Evolutionary conservation across 1,140 invertebrate genomes (phyloP), one percentile per base, ranked within the genome.

Genomic region (Sesamia nonagrioides): DNA sequence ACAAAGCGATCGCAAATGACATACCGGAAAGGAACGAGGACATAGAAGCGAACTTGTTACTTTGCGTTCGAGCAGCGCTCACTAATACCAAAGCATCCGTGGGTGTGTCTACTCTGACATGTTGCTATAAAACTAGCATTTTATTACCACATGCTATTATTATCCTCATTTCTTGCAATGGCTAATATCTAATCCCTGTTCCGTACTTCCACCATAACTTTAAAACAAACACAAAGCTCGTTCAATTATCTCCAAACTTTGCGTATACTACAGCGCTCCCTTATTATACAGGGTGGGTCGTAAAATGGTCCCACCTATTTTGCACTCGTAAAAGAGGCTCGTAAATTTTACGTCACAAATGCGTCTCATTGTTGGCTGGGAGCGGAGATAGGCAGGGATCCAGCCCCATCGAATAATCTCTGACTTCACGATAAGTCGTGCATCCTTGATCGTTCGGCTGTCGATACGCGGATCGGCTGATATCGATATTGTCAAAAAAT

Each of bases 291-390:
- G 87, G 87, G 84, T 87, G 85, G 77, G 11, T 89, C 91, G 82
- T 90, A 91, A 91, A 87, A 75, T 85, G 81, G 86, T 85, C 86
- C 90, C 84, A 91, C 90, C 88, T 93, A 91, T 90, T 92, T 91
- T 84, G 87, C 86, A 91, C 84, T 91, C 91, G 88, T 93, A 92
- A 92, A 92, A 89, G 86, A 88, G 87, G 63, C 85, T 89, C 92
- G 88, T 93, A 93, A 93, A 92, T 92, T 92, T 82, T 52, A 74
- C 87, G 84, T 87, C 90, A 87, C 90, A 91, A 91, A 91, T 89
- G 85, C 85, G 72, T 68, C 88, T 84, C 85, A 87, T 89, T 88
- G 87, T 86, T 82, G 82, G 88, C 80, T 75, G 86, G 84, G 54
- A 60, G 81, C 81, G 74, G 77, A 82, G 82, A 86, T 87, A 85